These are phyloP conservation scores for Carpatolechia fugitivella DNA, from an alignment of 2,888 invertebrate species.

Conservation along the genomic window DNA sequence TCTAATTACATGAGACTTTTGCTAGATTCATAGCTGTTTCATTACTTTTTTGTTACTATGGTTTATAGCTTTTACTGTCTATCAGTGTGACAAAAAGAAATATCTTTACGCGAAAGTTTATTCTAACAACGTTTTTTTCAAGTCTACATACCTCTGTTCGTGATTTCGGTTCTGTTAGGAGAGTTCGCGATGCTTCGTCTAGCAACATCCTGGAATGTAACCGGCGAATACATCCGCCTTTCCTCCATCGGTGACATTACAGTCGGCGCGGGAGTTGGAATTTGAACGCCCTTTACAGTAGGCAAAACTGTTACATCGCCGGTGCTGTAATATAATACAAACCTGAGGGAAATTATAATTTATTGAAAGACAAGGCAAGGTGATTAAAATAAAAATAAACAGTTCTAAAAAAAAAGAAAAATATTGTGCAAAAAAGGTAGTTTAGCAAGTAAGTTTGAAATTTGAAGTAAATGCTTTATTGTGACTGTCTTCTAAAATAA, in stretches of 20 bases:
- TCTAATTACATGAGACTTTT: too few species aligned
- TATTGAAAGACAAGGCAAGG: background rate
- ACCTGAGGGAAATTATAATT: background rate
- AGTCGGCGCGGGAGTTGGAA: slow-evolving; percentile 31
- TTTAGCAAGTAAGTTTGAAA: too few species aligned
- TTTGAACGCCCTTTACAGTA: slow-evolving; percentile 32
- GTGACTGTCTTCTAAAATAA: too few species aligned
- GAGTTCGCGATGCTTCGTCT: slow-evolving; percentile 88
- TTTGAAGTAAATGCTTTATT: too few species aligned
- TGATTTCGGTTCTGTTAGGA: slow-evolving; percentile 71
- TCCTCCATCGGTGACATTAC: slow-evolving; percentile 79
- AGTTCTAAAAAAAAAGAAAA: background rate
- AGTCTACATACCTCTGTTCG: slow-evolving; percentile 52
- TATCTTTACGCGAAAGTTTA: too few species aligned
- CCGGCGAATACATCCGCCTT: slow-evolving; percentile 88
- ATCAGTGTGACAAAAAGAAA: background rate
- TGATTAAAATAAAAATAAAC: background rate
- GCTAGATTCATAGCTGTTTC: too few species aligned
- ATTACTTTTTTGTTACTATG: too few species aligned
- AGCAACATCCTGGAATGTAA: slow-evolving; percentile 91
- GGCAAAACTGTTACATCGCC: slow-evolving; percentile 26
- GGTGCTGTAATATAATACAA: slow-evolving; percentile 3
- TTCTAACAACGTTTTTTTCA: too few species aligned
- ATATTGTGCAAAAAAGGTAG: background rate
- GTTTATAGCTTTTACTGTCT: too few species aligned